Conservation (phyloP, 1,140 invertebrate genomes). For the Heliothis virescens region DNA sequence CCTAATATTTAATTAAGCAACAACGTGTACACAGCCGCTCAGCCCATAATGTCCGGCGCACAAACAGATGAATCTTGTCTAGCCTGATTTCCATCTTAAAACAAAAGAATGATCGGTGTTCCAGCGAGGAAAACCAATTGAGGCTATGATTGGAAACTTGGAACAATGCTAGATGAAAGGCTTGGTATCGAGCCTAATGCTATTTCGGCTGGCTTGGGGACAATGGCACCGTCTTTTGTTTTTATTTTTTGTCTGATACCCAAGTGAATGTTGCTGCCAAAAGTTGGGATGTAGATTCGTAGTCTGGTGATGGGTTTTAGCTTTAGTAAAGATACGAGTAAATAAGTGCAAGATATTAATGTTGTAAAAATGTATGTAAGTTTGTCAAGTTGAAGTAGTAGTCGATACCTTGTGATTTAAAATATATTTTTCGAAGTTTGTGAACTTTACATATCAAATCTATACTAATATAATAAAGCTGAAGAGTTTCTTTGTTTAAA, state of each 20-base stretch:
- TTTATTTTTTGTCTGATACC: not conserved
- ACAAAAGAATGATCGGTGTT: constrained; percentile 4
- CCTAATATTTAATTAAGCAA: too few relatives aligned
- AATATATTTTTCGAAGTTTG: too few relatives aligned
- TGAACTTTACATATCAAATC: too few relatives aligned
- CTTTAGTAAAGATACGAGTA: too few relatives aligned
- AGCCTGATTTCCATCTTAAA: not conserved
- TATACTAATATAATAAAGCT: too few relatives aligned
- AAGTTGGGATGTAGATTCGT: not conserved
- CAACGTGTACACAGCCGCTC: too few relatives aligned
- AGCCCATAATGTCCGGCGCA: too few relatives aligned
- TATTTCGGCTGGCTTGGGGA: not conserved
- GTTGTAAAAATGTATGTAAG: not conserved
- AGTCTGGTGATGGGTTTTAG: not conserved
- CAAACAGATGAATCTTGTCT: not conserved
- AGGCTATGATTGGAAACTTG: not conserved
- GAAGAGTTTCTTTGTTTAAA: too few relatives aligned
- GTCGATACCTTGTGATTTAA: too few relatives aligned
- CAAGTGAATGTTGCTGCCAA: not conserved
- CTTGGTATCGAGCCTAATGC: constrained; percentile 1
- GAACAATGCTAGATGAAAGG: not conserved
- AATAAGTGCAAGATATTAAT: too few relatives aligned
- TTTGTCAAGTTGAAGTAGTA: not conserved
- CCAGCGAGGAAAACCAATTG: not conserved
- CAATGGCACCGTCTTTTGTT: not conserved